phyloP scores from a whole-genome alignment of 1,140 invertebrate genomes.

The Chymomyza costata region DNA sequence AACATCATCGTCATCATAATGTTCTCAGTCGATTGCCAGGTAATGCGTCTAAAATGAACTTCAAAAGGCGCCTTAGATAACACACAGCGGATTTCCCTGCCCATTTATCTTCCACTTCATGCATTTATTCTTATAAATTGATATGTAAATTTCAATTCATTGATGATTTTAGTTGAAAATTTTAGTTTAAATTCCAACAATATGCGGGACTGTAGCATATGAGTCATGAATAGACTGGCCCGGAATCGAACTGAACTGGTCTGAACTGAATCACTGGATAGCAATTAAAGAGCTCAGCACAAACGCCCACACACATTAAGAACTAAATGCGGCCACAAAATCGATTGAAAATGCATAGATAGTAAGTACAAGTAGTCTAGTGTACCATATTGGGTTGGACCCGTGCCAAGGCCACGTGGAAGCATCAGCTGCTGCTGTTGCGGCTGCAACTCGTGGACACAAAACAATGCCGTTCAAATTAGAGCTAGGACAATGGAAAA shows the following conservation, averaged over 20 bases:
- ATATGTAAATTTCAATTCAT: constrained; percentile 65
- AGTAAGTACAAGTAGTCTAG: constrained; percentile 10
- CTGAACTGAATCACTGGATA: constrained; percentile 24
- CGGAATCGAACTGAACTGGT: no score
- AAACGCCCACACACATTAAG: constrained; percentile 27
- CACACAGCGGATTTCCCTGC: not conserved
- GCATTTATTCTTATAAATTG: constrained; percentile 15
- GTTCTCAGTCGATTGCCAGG: constrained; percentile 61
- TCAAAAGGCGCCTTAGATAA: constrained; percentile 57
- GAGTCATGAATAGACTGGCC: constrained; percentile 35
- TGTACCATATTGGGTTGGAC: no score
- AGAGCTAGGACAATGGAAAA: constrained; percentile 35
- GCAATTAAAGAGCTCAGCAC: constrained; percentile 45
- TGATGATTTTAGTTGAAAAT: constrained; percentile 57
- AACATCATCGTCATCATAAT: constrained; percentile 10
- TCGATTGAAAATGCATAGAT: constrained; percentile 35
- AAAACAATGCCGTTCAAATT: constrained; percentile 51
- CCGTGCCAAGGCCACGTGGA: constrained; percentile 53
- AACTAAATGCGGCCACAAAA: constrained; percentile 3
- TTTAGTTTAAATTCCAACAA: constrained; percentile 27
- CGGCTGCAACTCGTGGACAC: constrained; percentile 14
- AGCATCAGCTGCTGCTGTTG: constrained; percentile 34
- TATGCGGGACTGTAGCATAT: constrained; percentile 28
- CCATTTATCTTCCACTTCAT: no score
- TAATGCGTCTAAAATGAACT: constrained; percentile 64